Evolutionary conservation across 2,113 vertebrate species (phyloP), one percentile per base, ranked within the genome.

Genomic region (Desmodus rotundus): DNA sequence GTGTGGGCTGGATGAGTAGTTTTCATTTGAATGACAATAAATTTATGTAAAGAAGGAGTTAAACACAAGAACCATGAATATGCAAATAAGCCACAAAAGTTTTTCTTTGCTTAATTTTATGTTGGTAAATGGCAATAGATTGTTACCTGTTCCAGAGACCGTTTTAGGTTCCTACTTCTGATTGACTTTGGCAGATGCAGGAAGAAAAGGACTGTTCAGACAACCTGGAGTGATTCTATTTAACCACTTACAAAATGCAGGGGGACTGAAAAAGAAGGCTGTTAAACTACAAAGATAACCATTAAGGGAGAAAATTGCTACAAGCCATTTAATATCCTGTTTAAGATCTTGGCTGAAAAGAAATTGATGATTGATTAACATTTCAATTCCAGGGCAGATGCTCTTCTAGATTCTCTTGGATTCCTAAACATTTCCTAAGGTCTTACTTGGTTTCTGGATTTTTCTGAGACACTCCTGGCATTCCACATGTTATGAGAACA

Each of bases 21-120:
- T 22, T 94, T 95, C 93, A 89, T 45, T 91, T 92, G 76, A 95
- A 96, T 91, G 78, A 89, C 58, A 86, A 47, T 82, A 16, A 15
- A 19, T 61, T 86, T 77, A 72, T 43, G 7, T 47, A 20, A 91
- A 80, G n/a, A 87, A 19, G 24, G 20, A 77, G 28, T 93, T 97
- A 95, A 85, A 89, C 52, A 45, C 13, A 45, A 96, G 61, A 96
- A 83, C 17, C 24, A 93, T 58, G 47, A 94, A 89, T 96, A 97
- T 74, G 76, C 43, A 96, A 97, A 95, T 36, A 56, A 85, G 38
- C n/a, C 63, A 94, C 38, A 72, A 84, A 88, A 96, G 70, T 36
- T 95, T 91, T 70, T 58, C 65, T 93, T 72, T 86, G 76, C 67
- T 95, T 70, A 77, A 77, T 90, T 95, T 92, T 87, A 41, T 78